These are phyloP conservation scores for Pectinophora gossypiella DNA, from an alignment of 1,140 invertebrate genomes.

Conservation along the genomic window DNA sequence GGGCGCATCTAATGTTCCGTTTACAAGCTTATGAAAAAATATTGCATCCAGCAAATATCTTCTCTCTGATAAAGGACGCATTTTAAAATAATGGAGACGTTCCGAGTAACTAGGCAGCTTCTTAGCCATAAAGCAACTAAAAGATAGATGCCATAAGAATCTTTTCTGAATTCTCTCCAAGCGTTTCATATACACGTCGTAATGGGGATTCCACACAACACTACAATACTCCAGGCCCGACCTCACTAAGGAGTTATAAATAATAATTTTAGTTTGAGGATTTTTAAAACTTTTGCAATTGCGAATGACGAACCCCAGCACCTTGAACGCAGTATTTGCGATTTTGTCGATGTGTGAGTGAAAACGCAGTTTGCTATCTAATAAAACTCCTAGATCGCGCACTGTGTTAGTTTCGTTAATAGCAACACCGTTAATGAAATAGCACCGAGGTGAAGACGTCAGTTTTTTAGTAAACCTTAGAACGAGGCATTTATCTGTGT, in stretches of 20 bases:
- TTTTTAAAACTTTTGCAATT: neutral
- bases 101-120: constrained; percentile 1
- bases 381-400: neutral
- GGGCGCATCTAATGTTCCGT: neutral
- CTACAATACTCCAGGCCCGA: constrained; percentile 7
- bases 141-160: constrained; percentile 14
- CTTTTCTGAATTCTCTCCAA: constrained; percentile 12
- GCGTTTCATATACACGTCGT: constrained; percentile 3
- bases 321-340: neutral
- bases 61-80: neutral
- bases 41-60: constrained; percentile 3
- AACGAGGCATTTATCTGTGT: constrained; percentile 2
- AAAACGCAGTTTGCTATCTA: neutral
- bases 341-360: neutral
- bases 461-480: neutral
- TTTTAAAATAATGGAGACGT: constrained; percentile 5
- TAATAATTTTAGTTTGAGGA: neutral
- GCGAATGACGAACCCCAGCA: neutral
- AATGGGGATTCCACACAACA: constrained; percentile 14
- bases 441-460: neutral
- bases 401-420: neutral
- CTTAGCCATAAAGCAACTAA: neutral
- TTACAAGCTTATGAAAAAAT: constrained; percentile 7
- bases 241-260: constrained; percentile 4
- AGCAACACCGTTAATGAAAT: neutral